Evolutionary conservation across 2,797 vertebrate species (phyloP).

Genomic region (Pachyuromys duprasi): DNA sequence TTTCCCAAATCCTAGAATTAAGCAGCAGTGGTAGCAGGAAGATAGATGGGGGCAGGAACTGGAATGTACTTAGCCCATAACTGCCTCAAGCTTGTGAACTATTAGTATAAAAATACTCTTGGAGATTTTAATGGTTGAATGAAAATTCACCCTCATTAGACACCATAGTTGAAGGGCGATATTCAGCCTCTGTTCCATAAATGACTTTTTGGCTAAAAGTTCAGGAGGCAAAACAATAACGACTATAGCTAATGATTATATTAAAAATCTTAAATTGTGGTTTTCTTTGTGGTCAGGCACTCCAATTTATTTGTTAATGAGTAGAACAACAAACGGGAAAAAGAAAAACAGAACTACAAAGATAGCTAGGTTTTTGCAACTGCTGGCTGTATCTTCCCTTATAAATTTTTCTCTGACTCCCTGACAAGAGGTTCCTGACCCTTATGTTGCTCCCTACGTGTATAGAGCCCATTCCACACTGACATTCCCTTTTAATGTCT

Average conservation of each 20-base stretch:
- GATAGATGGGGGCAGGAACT: neutral
- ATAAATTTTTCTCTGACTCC: neutral
- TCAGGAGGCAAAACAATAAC: constrained; percentile 20
- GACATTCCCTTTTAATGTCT: neutral
- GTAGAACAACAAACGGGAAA: neutral
- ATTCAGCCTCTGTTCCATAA: neutral
- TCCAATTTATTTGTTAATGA: neutral
- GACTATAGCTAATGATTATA: neutral
- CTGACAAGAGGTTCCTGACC: neutral
- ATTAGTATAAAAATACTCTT: constrained; percentile 63
- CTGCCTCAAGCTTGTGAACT: constrained; percentile 45
- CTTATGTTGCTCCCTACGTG: neutral
- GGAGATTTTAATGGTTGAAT: constrained; percentile 48
- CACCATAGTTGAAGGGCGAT: neutral
- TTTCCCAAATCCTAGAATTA: neutral
- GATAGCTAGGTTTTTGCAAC: neutral
- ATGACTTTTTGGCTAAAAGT: constrained; percentile 30
- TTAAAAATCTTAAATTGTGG: neutral
- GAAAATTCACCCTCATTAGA: constrained; percentile 64
- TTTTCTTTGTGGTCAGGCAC: neutral
- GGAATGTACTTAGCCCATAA: constrained; percentile 5
- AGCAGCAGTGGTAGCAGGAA: neutral
- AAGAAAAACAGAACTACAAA: neutral
- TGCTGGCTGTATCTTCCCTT: neutral
- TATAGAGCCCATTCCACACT: neutral